Evolutionary conservation across 2,888 invertebrate species (phyloP).

Genomic region (Trachelus stipa): DNA sequence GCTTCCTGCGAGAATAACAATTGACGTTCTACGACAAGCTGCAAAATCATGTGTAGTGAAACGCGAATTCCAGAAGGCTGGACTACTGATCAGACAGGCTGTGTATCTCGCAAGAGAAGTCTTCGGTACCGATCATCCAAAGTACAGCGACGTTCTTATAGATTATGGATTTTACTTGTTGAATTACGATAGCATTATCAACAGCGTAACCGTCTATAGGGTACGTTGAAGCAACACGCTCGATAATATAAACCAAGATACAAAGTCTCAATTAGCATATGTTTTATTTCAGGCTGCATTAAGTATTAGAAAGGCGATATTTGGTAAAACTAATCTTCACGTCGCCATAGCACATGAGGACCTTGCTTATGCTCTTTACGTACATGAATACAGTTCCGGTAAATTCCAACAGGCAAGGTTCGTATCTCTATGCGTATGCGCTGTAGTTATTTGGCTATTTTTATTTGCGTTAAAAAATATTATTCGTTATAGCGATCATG

Average conservation of each 20-base stretch:
- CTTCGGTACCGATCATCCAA: conserved; percentile 79
- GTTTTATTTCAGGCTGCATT: conserved; percentile 73
- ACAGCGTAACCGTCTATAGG: conserved; percentile 88
- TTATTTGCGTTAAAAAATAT: not conserved
- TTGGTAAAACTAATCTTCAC: conserved; percentile 86
- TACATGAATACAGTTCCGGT: conserved; percentile 91
- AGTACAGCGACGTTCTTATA: conserved; percentile 85
- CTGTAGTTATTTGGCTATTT: conserved; percentile 7
- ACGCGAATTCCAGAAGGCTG: conserved; percentile 85
- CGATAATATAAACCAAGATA: not conserved
- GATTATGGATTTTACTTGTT: conserved; percentile 93
- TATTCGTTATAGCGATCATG: conserved; percentile 74
- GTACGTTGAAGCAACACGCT: conserved; percentile 59
- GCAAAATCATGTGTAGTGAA: conserved; percentile 92
- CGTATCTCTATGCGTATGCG: conserved; percentile 30
- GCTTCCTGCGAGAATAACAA: conserved; percentile 76
- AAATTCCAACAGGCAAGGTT: conserved; percentile 83
- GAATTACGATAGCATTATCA: conserved; percentile 86
- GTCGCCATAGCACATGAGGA: conserved; percentile 93
- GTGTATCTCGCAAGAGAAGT: conserved; percentile 76
- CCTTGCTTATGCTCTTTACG: conserved; percentile 92
- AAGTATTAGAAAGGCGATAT: conserved; percentile 79
- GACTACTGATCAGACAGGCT: conserved; percentile 85
- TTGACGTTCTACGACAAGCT: conserved; percentile 88
- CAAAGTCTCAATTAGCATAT: not conserved